phyloP scores from a whole-genome alignment of 53 echinoderm and acorn worm genomes.

The Holothuria leucospilota region DNA sequence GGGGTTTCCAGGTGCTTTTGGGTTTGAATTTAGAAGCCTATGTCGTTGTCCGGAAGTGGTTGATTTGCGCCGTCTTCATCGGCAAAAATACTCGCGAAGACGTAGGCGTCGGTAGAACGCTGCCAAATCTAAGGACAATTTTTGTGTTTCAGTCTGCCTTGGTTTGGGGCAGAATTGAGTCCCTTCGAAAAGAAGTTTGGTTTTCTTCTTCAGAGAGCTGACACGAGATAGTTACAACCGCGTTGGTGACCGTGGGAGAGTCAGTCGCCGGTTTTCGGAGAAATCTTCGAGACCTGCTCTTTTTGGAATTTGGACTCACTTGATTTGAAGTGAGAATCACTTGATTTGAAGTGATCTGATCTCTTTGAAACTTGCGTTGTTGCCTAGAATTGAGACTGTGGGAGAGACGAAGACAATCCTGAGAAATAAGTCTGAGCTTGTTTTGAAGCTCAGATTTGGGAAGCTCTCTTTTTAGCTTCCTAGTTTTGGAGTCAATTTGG shows the following conservation, averaged over 20 bases:
- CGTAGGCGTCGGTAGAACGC: constrained; percentile 37
- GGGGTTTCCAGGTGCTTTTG: constrained; percentile 38
- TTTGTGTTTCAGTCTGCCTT: constrained; percentile 11
- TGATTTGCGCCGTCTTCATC: constrained; percentile 4
- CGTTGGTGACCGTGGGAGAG: not conserved
- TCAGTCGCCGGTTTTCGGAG: not conserved
- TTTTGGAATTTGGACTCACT: not conserved
- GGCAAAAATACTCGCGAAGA: constrained; percentile 28
- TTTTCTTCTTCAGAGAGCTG: not conserved
- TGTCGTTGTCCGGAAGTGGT: constrained; percentile 8
- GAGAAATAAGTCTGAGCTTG: not conserved
- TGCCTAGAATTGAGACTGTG: not conserved
- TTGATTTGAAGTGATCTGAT: constrained; percentile 15
- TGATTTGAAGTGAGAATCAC: not conserved
- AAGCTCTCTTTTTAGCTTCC: constrained; percentile 8
- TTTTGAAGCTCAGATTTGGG: constrained; percentile 24
- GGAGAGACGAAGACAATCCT: not conserved
- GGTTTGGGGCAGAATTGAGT: constrained; percentile 2
- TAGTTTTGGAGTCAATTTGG: constrained; percentile 15
- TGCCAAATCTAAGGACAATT: not conserved
- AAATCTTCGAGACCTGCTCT: constrained; percentile 17
- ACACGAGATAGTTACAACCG: not conserved
- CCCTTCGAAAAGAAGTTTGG: not conserved
- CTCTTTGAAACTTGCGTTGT: constrained; percentile 1
- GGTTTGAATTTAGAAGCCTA: not conserved